phyloP scores from a whole-genome alignment of 2,888 invertebrate species.

The Cryptus armator region DNA sequence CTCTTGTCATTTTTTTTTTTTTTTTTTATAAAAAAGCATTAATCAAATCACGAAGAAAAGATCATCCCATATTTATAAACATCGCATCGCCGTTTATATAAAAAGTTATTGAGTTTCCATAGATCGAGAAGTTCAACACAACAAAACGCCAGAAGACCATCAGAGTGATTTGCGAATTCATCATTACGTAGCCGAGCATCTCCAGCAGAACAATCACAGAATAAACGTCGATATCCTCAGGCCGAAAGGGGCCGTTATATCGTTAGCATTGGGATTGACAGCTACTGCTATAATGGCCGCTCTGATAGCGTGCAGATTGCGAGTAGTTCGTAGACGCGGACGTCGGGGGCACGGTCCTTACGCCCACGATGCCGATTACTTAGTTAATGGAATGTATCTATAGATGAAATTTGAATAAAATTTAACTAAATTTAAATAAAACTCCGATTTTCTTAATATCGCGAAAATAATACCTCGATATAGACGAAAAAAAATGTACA shows the following conservation, averaged over 20 bases:
- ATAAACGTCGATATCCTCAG: constrained; percentile 82
- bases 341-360: constrained; percentile 93
- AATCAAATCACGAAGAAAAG: no score
- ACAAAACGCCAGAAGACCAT: constrained; percentile 64
- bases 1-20: not conserved
- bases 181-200: constrained; percentile 78
- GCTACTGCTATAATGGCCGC: constrained; percentile 93
- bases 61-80: no score
- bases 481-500: constrained; percentile 67
- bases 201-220: constrained; percentile 75
- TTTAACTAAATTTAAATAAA: constrained; percentile 45
- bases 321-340: constrained; percentile 91
- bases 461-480: constrained; percentile 41
- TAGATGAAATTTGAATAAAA: constrained; percentile 84
- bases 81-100: no score
- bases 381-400: constrained; percentile 99
- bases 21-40: not conserved
- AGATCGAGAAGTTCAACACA: constrained; percentile 70
- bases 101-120: constrained; percentile 46
- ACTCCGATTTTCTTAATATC: not conserved
- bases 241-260: constrained; percentile 93
- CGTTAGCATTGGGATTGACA: constrained; percentile 92
- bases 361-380: constrained; percentile 97
- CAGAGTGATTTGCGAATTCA: constrained; percentile 70
- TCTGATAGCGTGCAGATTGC: constrained; percentile 93